phyloP scores from a whole-genome alignment of 2,113 vertebrate genomes.

The Tupaia chinensis region DNA sequence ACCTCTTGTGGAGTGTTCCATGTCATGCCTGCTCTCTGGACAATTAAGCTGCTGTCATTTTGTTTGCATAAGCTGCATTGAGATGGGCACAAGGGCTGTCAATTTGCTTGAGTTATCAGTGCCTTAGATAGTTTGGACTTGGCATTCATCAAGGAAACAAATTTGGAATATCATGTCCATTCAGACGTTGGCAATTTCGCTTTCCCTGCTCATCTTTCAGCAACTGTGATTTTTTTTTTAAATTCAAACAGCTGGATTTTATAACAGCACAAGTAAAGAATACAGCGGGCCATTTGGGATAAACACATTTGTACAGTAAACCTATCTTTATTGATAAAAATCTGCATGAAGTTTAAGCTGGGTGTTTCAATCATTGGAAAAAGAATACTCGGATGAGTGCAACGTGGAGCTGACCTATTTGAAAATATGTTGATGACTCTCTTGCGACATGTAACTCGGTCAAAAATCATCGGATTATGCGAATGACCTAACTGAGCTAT shows the following conservation, averaged over 20 bases:
- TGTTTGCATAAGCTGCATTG: neutral
- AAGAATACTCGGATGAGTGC: constrained; percentile 80
- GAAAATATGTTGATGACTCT: constrained; percentile 75
- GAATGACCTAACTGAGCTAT: constrained; percentile 70
- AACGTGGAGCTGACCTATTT: constrained; percentile 76
- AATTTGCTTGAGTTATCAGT: neutral
- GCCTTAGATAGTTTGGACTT: neutral
- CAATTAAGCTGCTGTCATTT: neutral
- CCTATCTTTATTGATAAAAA: constrained; percentile 86
- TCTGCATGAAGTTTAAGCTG: constrained; percentile 80
- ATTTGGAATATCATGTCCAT: neutral
- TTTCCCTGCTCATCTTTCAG: constrained; percentile 52
- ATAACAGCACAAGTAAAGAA: constrained; percentile 48
- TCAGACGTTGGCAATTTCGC: constrained; percentile 14
- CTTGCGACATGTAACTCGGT: constrained; percentile 66
- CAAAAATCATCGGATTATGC: constrained; percentile 79
- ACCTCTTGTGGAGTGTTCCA: neutral
- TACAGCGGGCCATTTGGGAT: constrained; percentile 79
- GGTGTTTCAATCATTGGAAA: constrained; percentile 81
- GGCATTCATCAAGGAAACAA: neutral
- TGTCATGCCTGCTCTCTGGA: neutral
- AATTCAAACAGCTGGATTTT: constrained; percentile 79
- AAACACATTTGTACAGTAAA: constrained; percentile 79
- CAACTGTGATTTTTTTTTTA: constrained; percentile 43
- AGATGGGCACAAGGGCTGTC: neutral